These are phyloP conservation scores for Ictalurus furcatus DNA, from an alignment of 2,113 vertebrate species.

Conservation along the genomic window DNA sequence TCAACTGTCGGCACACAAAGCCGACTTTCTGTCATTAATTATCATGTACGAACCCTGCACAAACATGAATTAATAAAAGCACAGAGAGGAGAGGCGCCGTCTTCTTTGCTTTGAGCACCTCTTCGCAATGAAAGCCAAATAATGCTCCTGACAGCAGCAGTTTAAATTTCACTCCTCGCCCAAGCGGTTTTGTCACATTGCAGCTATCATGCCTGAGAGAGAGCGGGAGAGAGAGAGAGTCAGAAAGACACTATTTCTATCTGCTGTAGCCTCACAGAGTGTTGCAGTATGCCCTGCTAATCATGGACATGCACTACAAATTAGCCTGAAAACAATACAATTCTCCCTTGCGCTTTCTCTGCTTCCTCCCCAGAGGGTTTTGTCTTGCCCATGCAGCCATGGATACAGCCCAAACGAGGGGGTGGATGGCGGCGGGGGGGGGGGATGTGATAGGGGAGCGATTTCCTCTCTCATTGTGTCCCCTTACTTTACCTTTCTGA, in stretches of 20 bases:
- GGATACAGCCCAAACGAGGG: slow-evolving; percentile 47
- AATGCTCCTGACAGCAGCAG: slow-evolving; percentile 60
- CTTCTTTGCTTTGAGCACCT: slow-evolving; percentile 42
- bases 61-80: slow-evolving; percentile 55
- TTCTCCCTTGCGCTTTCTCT: slow-evolving; percentile 46
- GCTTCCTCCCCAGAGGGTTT: slow-evolving; percentile 62
- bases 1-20: slow-evolving; percentile 49
- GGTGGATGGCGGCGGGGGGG: slow-evolving; percentile 52
- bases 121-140: slow-evolving; percentile 59
- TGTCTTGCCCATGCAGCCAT: slow-evolving; percentile 63
- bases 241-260: slow-evolving; percentile 41
- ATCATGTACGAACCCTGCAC: slow-evolving; percentile 46
- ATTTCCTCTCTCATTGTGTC: slow-evolving; percentile 53
- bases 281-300: slow-evolving; percentile 61
- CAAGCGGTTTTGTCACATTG: slow-evolving; percentile 60
- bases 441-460: slow-evolving; percentile 58
- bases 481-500: slow-evolving; percentile 52
- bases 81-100: slow-evolving; percentile 46
- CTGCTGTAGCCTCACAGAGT: slow-evolving; percentile 42
- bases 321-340: slow-evolving; percentile 63
- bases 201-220: slow-evolving; percentile 57
- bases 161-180: slow-evolving; percentile 65
- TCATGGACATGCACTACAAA: slow-evolving; percentile 63
- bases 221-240: slow-evolving; percentile 34
- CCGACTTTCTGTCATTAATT: slow-evolving; percentile 52